Conservation (phyloP, 2,888 invertebrate species). For the Marasmarcha lunaedactyla region DNA sequence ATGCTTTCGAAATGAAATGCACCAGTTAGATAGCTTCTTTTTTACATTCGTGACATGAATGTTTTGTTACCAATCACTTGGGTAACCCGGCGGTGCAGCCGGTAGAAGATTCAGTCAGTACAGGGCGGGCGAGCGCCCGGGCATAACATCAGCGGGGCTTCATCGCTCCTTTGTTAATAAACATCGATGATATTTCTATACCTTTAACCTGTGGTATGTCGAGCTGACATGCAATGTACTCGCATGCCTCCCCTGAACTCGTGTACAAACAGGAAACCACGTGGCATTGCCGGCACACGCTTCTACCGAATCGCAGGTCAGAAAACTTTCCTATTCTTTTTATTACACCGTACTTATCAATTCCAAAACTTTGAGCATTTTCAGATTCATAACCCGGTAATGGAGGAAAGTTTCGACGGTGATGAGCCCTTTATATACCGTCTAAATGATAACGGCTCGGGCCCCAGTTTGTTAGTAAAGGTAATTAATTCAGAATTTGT, state of each 20-base stretch:
- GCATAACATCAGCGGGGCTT: constrained; percentile 15
- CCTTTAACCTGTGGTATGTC: constrained; percentile 20
- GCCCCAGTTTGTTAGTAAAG: constrained; percentile 80
- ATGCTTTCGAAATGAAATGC: background rate
- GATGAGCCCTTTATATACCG: constrained; percentile 81
- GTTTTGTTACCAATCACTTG: constrained; percentile 46
- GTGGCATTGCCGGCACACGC: background rate
- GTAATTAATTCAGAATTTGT: constrained; percentile 36
- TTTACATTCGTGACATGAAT: constrained; percentile 46
- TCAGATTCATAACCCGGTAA: constrained; percentile 14
- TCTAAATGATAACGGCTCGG: constrained; percentile 79
- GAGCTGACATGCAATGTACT: constrained; percentile 32
- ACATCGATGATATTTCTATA: background rate
- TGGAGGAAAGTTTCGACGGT: constrained; percentile 51
- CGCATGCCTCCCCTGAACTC: background rate
- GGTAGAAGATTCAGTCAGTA: constrained; percentile 28
- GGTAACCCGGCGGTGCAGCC: constrained; percentile 22
- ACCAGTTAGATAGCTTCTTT: constrained; percentile 26
- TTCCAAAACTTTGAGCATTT: background rate
- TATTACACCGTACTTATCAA: too few species aligned
- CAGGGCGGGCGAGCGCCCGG: constrained; percentile 41
- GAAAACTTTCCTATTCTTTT: background rate
- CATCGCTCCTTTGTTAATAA: too few species aligned
- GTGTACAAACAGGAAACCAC: background rate
- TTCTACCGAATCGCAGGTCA: too few species aligned